These are phyloP conservation scores for Idaea straminata DNA, from an alignment of 2,888 invertebrate species.

Conservation along the genomic window DNA sequence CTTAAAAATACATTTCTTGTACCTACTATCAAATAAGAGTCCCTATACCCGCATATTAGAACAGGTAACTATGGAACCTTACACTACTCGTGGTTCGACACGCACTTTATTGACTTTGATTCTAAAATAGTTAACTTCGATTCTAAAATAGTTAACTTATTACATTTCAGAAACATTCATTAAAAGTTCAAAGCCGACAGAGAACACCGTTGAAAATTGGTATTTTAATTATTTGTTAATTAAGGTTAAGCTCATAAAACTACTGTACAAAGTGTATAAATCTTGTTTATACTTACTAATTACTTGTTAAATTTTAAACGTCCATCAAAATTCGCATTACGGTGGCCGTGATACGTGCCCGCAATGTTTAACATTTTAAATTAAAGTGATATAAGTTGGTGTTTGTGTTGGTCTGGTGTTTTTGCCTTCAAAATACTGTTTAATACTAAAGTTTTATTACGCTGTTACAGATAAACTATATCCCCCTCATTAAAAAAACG, in stretches of 20 bases:
- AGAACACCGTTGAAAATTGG: not conserved
- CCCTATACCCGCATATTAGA: no score
- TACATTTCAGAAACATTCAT: no score
- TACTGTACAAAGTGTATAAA: not conserved
- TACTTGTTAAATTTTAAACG: constrained; percentile 29
- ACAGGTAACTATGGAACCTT: no score
- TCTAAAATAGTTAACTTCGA: no score
- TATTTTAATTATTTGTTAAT: not conserved
- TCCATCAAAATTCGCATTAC: constrained; percentile 15
- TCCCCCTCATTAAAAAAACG: no score
- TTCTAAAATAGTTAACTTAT: no score
- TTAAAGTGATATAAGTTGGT: not conserved
- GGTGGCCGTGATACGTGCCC: constrained; percentile 24
- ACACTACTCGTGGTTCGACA: no score
- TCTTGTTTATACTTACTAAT: constrained; percentile 39
- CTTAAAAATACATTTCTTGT: no score
- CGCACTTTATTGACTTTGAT: no score
- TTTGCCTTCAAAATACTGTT: not conserved
- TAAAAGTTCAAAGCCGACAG: not conserved
- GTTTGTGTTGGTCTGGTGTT: not conserved
- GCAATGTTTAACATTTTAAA: constrained; percentile 6
- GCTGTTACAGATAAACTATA: not conserved
- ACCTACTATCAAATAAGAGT: no score
- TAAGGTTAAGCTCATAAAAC: not conserved
- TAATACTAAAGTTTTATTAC: not conserved